Percentiles rank a stretch among this genome's conserved stretches.
These are phyloP conservation scores for Rhodophaea formosa DNA, from an alignment of 2,888 invertebrate species.

Conservation along the genomic window DNA sequence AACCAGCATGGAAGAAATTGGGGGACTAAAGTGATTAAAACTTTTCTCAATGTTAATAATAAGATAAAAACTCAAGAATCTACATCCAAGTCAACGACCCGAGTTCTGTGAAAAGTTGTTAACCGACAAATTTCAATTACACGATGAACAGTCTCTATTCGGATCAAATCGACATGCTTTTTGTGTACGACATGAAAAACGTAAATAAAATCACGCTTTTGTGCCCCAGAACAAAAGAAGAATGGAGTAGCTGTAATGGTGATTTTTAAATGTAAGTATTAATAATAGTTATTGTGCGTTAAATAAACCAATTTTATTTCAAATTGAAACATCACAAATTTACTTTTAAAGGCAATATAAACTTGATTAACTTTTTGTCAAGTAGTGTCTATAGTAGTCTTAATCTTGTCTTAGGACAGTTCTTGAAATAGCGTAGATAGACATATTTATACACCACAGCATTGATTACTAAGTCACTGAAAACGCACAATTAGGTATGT, in stretches of 20 bases:
- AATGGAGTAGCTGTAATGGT: slow-evolving; percentile 23
- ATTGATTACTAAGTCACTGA: too few species aligned
- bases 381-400: too few species aligned
- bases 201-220: slow-evolving; percentile 54
- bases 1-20: too few species aligned
- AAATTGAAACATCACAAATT: too few species aligned
- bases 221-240: slow-evolving; percentile 30
- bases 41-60: neutral
- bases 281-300: neutral
- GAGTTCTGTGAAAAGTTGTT: slow-evolving; percentile 49
- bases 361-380: too few species aligned
- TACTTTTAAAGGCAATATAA: too few species aligned
- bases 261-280: neutral
- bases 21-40: too few species aligned
- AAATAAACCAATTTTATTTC: too few species aligned
- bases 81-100: slow-evolving; percentile 44
- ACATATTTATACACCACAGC: too few species aligned
- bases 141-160: slow-evolving; percentile 35
- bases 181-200: slow-evolving; percentile 53
- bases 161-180: slow-evolving; percentile 41
- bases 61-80: slow-evolving; percentile 10
- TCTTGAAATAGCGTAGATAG: too few species aligned
- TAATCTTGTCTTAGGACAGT: too few species aligned
- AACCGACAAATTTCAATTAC: slow-evolving; percentile 56
- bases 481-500: too few species aligned